Base-by-base conservation (phyloP, 1,140 invertebrate species). In the Drosophila subpulchrella region DNA sequence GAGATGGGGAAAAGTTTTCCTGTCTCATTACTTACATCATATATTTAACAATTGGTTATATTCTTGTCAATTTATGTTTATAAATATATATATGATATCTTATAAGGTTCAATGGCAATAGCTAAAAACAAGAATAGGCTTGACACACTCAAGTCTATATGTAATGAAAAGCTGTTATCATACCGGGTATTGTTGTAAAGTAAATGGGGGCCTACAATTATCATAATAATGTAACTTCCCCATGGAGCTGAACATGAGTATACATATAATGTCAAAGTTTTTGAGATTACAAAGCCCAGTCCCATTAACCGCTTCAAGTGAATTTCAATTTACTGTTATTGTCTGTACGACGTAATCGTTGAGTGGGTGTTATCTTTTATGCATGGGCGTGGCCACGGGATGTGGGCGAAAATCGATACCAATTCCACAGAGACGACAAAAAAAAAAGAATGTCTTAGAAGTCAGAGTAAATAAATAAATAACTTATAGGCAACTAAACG, bases 401-500 rank as follows among this genome's bases (percentile, higher is more conserved):
- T 36, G 41, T 51, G 41, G 27, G 15, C 12, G n/a, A 27, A 56
- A 68, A 36, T 53, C 63, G 60, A 55, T 48, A n/a, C 15, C 12
- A 74, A 36, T 42, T 61, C 36, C 36, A 42, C 11, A 8, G 15
- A 50, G 30, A 66, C 47, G 36, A 60, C 44, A 79, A 75, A 72
- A 78, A 79, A 74, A 65, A 78, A 78, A 68, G 71, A 88, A 88
- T 88, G 62, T 78, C 79, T 55, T 61, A 34, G 57, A 59, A 79
- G 71, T 54, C 67, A 58, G 67, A 67, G 61, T 83, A 82, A 70
- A 79, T 78, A 74, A 82, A 82, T 88, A 86, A 86, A 88, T 77
- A 89, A 77, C 79, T 82, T 88, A 83, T 79, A 77, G 83, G 77
- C 79, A 79, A 82, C 83, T 68, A 81, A 81, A 75, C 51, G 41